Conservation (phyloP, 2,888 invertebrate species). For the Trachelus troglodyta region DNA sequence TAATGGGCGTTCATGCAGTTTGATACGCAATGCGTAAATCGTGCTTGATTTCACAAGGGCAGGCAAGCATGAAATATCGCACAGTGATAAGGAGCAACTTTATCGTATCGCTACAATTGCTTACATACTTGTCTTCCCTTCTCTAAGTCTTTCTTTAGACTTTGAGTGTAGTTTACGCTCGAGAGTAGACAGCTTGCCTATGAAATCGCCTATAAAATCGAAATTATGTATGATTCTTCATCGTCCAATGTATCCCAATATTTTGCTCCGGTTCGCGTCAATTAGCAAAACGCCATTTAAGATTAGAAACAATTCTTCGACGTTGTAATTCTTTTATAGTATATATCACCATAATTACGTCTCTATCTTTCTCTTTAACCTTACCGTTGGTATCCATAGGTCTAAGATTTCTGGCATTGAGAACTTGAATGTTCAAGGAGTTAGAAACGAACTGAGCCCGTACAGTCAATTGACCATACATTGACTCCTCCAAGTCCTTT, state of each 20-base stretch:
- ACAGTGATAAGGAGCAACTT: slow-evolving; percentile 10
- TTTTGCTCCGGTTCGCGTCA: neutral
- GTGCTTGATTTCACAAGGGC: neutral
- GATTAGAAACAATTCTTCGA: neutral
- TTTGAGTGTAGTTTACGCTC: slow-evolving; percentile 59
- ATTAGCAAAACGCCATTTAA: neutral
- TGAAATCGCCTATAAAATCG: slow-evolving; percentile 59
- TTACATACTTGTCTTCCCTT: slow-evolving; percentile 61
- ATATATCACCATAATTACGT: neutral
- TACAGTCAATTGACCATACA: slow-evolving; percentile 83
- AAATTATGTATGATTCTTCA: slow-evolving; percentile 27
- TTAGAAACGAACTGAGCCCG: slow-evolving; percentile 79
- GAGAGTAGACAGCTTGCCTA: slow-evolving; percentile 60
- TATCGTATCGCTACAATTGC: slow-evolving; percentile 6
- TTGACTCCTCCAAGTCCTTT: slow-evolving; percentile 72
- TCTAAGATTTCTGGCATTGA: slow-evolving; percentile 89
- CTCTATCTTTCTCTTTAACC: slow-evolving; percentile 26
- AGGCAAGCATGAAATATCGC: neutral
- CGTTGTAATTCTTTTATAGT: neutral
- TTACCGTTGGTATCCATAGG: slow-evolving; percentile 91
- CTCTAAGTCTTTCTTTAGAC: slow-evolving; percentile 57
- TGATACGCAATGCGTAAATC: neutral
- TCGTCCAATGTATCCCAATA: neutral
- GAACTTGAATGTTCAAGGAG: slow-evolving; percentile 82
- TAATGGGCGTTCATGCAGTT: neutral